Conservation (phyloP, 2,888 invertebrate genomes). For the Bhutanitis thaidina region DNA sequence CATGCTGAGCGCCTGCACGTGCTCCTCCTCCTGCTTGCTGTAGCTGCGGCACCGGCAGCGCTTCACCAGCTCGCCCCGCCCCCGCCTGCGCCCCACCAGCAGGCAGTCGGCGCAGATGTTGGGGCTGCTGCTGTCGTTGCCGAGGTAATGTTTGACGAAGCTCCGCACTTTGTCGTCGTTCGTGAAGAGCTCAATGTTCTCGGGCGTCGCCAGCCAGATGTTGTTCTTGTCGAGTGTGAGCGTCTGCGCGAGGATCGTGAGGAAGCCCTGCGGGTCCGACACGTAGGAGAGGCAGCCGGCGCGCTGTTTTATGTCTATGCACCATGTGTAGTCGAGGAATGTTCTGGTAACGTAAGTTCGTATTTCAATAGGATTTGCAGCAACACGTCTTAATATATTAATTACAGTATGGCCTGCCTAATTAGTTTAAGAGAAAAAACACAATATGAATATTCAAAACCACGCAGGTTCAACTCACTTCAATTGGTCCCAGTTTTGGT, state of each 20-base stretch:
- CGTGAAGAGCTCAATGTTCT: conserved; percentile 86
- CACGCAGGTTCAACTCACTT: conserved; percentile 64
- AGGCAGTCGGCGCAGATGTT: conserved; percentile 32
- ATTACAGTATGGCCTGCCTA: too few species aligned
- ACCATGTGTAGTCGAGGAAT: conserved; percentile 83
- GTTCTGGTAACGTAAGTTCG: conserved; percentile 77
- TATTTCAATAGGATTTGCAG: too few species aligned
- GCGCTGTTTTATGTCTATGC: conserved; percentile 91
- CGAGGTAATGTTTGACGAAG: conserved; percentile 85
- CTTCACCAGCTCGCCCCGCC: conserved; percentile 23
- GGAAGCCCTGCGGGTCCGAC: conserved; percentile 90
- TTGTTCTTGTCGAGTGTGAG: conserved; percentile 86
- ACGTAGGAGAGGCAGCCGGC: conserved; percentile 93
- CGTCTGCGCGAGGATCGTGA: conserved; percentile 88
- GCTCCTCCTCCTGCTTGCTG: conserved; percentile 65
- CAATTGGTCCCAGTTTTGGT: conserved; percentile 91
- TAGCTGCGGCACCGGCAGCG: conserved; percentile 51
- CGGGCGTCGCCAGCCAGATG: conserved; percentile 83
- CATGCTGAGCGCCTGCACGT: conserved; percentile 82
- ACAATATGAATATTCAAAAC: too few species aligned
- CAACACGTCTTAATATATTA: too few species aligned
- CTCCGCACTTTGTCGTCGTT: conserved; percentile 85
- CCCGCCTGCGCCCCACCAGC: conserved; percentile 29
- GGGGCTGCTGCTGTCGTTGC: background rate
- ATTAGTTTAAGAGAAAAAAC: too few species aligned